Evolutionary conservation across 1,140 invertebrate genomes (phyloP).

Genomic region (Tribolium madens): DNA sequence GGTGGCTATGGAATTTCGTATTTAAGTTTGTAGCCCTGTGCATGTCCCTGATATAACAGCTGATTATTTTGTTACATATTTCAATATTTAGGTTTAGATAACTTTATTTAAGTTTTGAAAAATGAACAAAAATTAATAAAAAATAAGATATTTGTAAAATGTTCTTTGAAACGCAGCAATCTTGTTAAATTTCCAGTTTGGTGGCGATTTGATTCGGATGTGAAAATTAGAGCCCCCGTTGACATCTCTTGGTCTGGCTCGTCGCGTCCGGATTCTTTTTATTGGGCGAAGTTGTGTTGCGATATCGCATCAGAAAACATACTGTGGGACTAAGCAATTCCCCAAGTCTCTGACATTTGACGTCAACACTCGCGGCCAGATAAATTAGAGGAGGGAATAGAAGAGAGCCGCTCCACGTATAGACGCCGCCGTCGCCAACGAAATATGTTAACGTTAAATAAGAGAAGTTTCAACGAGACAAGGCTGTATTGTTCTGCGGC

Average conservation of each 20-base stretch:
- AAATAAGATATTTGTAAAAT: too few species aligned
- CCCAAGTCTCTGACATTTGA: slow-evolving; percentile 60
- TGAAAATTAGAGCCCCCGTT: background rate
- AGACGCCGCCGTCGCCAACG: too few species aligned
- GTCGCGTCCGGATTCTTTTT: background rate
- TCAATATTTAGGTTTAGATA: too few species aligned
- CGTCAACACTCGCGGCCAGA: slow-evolving; percentile 59
- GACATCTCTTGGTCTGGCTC: background rate
- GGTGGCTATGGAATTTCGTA: too few species aligned
- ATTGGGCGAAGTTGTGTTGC: slow-evolving; percentile 38
- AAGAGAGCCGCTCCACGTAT: slow-evolving; percentile 42
- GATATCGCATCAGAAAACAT: slow-evolving; percentile 62
- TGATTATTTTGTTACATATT: too few species aligned
- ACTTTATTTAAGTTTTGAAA: too few species aligned
- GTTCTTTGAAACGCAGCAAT: too few species aligned
- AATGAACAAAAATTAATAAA: too few species aligned
- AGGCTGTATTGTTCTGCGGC: slow-evolving; percentile 51
- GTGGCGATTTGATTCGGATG: too few species aligned
- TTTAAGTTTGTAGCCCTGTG: too few species aligned
- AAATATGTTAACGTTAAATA: slow-evolving; percentile 57
- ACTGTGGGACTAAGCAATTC: slow-evolving; percentile 61
- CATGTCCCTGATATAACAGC: too few species aligned
- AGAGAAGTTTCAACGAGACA: slow-evolving; percentile 46
- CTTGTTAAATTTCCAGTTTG: background rate
- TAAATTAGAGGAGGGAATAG: slow-evolving; percentile 63